Evolutionary conservation across 2,888 invertebrate species (phyloP).

Genomic region (Serrognathus titanus): DNA sequence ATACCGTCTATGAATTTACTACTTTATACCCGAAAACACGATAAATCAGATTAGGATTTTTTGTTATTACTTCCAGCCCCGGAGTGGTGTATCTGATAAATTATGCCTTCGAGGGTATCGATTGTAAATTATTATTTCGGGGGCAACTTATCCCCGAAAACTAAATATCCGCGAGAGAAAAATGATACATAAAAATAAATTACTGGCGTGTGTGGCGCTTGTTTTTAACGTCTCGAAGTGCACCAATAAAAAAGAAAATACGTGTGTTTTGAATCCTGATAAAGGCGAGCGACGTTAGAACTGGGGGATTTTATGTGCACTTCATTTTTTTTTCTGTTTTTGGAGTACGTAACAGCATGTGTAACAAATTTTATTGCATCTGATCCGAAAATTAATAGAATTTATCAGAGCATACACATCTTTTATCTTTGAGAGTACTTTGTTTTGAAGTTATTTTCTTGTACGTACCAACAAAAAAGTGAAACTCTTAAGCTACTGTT

Average conservation of each 20-base stretch:
- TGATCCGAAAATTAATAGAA: too few species aligned
- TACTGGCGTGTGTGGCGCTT: background rate
- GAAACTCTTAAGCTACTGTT: background rate
- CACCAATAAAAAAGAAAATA: too few species aligned
- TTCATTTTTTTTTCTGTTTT: too few species aligned
- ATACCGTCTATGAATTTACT: constrained; percentile 30
- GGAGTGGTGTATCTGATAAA: constrained; percentile 24
- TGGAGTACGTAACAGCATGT: too few species aligned
- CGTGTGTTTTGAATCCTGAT: too few species aligned
- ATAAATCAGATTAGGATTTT: constrained; percentile 42
- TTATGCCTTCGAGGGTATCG: constrained; percentile 18
- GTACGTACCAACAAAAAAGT: background rate
- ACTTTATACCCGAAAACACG: constrained; percentile 32
- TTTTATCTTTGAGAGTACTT: too few species aligned
- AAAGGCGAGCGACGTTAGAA: too few species aligned
- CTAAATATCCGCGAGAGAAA: constrained; percentile 11
- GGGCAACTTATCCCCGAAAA: constrained; percentile 14
- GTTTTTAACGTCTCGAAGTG: too few species aligned
- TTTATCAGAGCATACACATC: too few species aligned
- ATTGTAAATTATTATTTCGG: constrained; percentile 29
- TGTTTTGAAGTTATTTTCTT: too few species aligned
- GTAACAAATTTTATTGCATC: too few species aligned
- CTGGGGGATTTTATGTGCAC: too few species aligned
- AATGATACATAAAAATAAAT: constrained; percentile 16
- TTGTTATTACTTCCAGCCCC: constrained; percentile 15